These are phyloP conservation scores for Drosophila sechellia DNA, from an alignment of 1,140 invertebrate species.

Conservation along the genomic window DNA sequence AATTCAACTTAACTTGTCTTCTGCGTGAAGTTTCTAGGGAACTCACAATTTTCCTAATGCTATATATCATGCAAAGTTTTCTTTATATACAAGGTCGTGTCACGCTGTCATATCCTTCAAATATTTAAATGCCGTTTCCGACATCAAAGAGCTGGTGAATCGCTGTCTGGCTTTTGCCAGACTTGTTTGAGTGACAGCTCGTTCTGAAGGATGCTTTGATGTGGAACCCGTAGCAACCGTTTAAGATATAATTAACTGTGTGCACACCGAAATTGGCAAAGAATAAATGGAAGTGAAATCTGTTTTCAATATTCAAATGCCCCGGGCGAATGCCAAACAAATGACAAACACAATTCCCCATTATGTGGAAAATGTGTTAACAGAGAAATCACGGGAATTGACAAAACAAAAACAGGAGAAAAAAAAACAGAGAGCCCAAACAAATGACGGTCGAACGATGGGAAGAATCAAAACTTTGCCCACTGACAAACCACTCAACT, in stretches of 20 bases:
- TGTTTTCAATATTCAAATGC: constrained; percentile 30
- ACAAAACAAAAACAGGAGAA: constrained; percentile 16
- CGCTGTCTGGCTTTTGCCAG: constrained; percentile 25
- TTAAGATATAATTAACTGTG: constrained; percentile 48
- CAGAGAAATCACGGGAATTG: constrained; percentile 30
- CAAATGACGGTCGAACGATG: constrained; percentile 58
- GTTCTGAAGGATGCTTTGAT: constrained; percentile 32
- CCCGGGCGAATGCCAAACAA: constrained; percentile 22
- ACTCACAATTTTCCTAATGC: background rate
- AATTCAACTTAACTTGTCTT: background rate
- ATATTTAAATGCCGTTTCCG: constrained; percentile 15
- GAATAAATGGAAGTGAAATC: constrained; percentile 19
- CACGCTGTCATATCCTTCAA: constrained; percentile 16
- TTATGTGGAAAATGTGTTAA: constrained; percentile 75
- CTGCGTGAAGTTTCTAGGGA: too few species aligned
- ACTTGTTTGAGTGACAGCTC: constrained; percentile 51
- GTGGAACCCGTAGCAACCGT: constrained; percentile 47
- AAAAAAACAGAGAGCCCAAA: constrained; percentile 9
- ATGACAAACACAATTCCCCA: constrained; percentile 70
- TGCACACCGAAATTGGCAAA: constrained; percentile 13
- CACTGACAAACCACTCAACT: constrained; percentile 59
- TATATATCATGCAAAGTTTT: background rate
- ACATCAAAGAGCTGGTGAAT: constrained; percentile 58
- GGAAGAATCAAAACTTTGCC: constrained; percentile 45
- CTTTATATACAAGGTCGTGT: background rate